phyloP scores from a whole-genome alignment of 2,888 invertebrate genomes.

The Sphinx pinastri region DNA sequence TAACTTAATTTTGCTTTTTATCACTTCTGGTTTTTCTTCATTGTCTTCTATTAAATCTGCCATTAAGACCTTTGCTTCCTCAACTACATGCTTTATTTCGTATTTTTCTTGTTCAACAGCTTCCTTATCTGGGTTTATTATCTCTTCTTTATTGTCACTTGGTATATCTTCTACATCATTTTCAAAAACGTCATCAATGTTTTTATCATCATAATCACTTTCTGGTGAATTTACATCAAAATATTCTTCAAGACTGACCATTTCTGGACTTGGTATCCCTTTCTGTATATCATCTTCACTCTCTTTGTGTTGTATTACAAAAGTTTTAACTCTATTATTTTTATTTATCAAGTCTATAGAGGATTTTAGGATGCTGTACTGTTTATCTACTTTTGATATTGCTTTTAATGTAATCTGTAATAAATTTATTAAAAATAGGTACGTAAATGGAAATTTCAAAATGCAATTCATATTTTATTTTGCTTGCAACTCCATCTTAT shows the following conservation, averaged over 20 bases:
- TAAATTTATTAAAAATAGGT: not conserved
- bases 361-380: not conserved
- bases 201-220: constrained; percentile 11
- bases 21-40: not conserved
- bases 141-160: constrained; percentile 6
- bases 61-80: not conserved
- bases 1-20: not conserved
- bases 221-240: constrained; percentile 11
- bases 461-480: too few relatives aligned
- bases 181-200: constrained; percentile 6
- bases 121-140: not conserved
- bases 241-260: constrained; percentile 1
- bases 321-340: constrained; percentile 24
- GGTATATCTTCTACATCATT: not conserved
- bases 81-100: not conserved
- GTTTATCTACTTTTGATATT: constrained; percentile 14
- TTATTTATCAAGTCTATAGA: constrained; percentile 23
- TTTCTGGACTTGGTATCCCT: constrained; percentile 15
- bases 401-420: constrained; percentile 31
- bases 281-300: not conserved
- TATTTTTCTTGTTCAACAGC: not conserved
- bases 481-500: too few relatives aligned
- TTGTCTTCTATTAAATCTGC: not conserved
- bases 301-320: constrained; percentile 19
- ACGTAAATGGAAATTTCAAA: too few relatives aligned